phyloP scores from a whole-genome alignment of 2,113 vertebrate species.

The Porphyrio hochstetteri region DNA sequence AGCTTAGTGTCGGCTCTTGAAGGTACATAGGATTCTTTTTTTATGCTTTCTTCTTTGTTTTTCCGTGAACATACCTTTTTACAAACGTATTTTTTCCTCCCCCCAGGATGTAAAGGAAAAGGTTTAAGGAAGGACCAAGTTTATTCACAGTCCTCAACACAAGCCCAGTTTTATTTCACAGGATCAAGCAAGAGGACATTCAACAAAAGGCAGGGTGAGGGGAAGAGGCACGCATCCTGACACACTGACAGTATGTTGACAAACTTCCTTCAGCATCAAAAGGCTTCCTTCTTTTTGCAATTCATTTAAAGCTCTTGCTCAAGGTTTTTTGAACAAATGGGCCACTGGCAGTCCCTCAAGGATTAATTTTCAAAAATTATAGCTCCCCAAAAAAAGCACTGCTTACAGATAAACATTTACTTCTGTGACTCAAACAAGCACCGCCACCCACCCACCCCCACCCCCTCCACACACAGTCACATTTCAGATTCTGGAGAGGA shows the following conservation, averaged over 20 bases:
- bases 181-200: background rate
- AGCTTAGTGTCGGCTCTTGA: background rate
- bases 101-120: background rate
- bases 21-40: background rate
- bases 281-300: background rate
- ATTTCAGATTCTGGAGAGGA: background rate
- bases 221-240: background rate
- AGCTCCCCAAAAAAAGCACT: background rate
- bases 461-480: background rate
- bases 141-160: background rate
- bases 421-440: background rate
- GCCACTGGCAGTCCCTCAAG: background rate
- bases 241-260: background rate
- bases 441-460: background rate
- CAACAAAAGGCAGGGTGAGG: background rate
- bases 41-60: background rate
- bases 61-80: background rate
- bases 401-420: background rate
- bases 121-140: background rate
- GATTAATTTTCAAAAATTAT: background rate
- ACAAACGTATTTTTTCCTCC: background rate
- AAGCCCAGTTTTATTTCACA: background rate
- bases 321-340: background rate
- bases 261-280: constrained; percentile 34
- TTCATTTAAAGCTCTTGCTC: constrained; percentile 31